Percentiles rank a stretch among this genome's conserved stretches.
Evolutionary conservation across 2,888 invertebrate genomes (phyloP).

Genomic region (Camptogramma bilineatum): DNA sequence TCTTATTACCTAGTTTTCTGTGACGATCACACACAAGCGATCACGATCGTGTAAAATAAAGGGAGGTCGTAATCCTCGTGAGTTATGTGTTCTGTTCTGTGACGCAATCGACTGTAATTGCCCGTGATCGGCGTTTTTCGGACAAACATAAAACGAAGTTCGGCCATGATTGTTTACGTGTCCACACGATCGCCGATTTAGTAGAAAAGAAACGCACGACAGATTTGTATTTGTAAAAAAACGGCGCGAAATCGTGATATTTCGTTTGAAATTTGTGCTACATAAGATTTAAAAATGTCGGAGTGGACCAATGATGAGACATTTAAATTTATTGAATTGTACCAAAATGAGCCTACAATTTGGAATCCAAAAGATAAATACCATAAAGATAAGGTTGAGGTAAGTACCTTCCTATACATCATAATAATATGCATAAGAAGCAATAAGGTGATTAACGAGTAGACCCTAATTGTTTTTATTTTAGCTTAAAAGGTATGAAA

Average conservation of each 20-base stretch:
- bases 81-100: too few relatives aligned
- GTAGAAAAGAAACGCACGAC: too few relatives aligned
- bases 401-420: neutral
- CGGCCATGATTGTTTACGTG: neutral
- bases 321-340: neutral
- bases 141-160: neutral
- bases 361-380: neutral
- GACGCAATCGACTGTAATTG: neutral
- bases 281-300: neutral
- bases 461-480: too few relatives aligned
- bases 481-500: too few relatives aligned
- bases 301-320: neutral
- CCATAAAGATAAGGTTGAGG: neutral
- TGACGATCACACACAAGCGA: too few relatives aligned
- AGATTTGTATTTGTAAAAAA: neutral
- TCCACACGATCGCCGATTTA: constrained; percentile 1
- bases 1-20: too few relatives aligned
- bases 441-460: too few relatives aligned
- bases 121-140: neutral
- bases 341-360: neutral
- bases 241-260: neutral
- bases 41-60: neutral
- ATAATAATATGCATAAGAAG: too few relatives aligned
- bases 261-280: neutral
- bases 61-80: too few relatives aligned